Evolutionary conservation across 2,888 invertebrate species (phyloP).

Genomic region (Ormyrus rosae): DNA sequence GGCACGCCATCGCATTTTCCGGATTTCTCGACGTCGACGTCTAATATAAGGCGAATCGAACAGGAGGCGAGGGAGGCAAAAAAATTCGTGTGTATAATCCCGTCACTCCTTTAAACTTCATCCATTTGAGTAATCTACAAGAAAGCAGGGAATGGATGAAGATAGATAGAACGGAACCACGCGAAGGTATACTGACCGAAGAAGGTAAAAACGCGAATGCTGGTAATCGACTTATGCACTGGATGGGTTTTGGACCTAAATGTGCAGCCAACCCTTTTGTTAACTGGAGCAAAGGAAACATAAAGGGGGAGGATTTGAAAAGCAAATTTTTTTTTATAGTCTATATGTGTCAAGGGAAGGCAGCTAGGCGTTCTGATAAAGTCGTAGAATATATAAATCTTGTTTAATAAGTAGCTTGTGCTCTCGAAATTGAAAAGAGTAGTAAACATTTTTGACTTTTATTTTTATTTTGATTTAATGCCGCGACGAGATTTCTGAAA

Average conservation of each 20-base stretch:
- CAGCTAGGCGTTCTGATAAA: too few species aligned
- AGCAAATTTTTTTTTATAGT: slow-evolving; percentile 23
- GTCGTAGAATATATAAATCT: too few species aligned
- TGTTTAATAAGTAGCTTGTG: too few species aligned
- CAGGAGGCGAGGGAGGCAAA: neutral
- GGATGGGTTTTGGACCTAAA: too few species aligned
- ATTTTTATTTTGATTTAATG: too few species aligned
- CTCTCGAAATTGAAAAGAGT: too few species aligned
- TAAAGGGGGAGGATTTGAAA: neutral
- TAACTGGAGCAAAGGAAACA: neutral
- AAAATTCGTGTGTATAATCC: neutral
- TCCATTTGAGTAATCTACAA: neutral
- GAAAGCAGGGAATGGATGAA: neutral
- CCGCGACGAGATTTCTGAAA: too few species aligned
- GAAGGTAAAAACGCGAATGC: neutral
- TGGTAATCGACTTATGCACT: neutral
- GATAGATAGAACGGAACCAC: neutral
- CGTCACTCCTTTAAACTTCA: neutral
- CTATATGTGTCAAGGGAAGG: too few species aligned
- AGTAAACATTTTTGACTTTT: too few species aligned
- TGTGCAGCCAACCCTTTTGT: too few species aligned
- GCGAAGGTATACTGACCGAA: neutral
- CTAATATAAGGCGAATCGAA: neutral
- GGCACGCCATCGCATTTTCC: slow-evolving; percentile 29
- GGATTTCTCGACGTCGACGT: neutral